Conservation (phyloP, 2,888 invertebrate genomes). For the Drosophila neutralis region DNA sequence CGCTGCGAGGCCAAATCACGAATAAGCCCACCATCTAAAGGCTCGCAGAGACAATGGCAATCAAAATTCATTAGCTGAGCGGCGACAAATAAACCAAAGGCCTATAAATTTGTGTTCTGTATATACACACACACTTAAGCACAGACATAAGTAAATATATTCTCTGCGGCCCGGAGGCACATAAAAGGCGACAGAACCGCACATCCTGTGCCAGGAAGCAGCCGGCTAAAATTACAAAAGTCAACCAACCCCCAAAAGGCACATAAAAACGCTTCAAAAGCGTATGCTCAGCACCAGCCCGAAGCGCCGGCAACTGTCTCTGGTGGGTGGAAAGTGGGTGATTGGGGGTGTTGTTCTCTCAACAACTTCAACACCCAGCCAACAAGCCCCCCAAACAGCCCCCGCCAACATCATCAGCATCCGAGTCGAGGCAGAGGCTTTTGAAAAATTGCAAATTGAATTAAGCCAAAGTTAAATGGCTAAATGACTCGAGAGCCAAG, state of each 20-base stretch:
- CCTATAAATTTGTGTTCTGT: conserved; percentile 46
- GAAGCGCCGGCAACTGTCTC: conserved; percentile 1
- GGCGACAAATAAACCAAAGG: conserved; percentile 76
- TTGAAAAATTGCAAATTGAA: conserved; percentile 85
- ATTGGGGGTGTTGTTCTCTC: conserved; percentile 22
- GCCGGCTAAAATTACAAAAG: conserved; percentile 79
- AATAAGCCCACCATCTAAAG: conserved; percentile 19
- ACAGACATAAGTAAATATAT: conserved; percentile 61
- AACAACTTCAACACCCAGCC: conserved; percentile 45
- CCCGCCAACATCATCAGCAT: conserved; percentile 31
- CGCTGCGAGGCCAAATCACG: conserved; percentile 35
- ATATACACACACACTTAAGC: conserved; percentile 4
- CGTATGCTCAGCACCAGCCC: conserved; percentile 61
- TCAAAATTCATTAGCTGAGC: conserved; percentile 79
- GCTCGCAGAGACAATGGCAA: conserved; percentile 61
- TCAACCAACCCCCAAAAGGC: conserved; percentile 72
- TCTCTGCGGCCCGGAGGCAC: conserved; percentile 33
- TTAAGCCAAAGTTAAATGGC: conserved; percentile 84
- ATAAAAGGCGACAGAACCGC: conserved; percentile 78
- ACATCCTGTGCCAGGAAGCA: conserved; percentile 80
- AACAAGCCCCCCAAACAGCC: conserved; percentile 1
- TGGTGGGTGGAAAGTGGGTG: conserved; percentile 7
- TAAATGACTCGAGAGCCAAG: conserved; percentile 81
- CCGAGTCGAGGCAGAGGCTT: conserved; percentile 65
- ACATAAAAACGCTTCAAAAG: conserved; percentile 78